Percentiles rank a stretch among this genome's conserved stretches.
These are phyloP conservation scores for Drosophila carrolli DNA, from an alignment of 1,140 invertebrate species.

Conservation along the genomic window DNA sequence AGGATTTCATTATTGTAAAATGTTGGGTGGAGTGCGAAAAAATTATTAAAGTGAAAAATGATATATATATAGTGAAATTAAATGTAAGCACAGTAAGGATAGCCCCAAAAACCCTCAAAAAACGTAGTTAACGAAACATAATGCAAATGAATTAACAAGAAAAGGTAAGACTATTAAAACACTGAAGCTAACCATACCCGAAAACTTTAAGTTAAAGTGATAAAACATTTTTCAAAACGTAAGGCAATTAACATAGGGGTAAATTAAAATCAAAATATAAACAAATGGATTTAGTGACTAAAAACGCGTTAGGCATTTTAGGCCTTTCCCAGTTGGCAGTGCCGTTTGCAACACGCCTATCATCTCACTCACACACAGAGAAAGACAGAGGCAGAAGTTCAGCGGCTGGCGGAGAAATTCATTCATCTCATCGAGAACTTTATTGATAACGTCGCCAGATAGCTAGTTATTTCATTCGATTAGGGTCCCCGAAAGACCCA, in stretches of 20 bases:
- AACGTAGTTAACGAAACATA: no score
- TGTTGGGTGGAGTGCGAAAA: neutral
- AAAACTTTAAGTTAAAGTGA: no score
- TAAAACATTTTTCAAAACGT: neutral
- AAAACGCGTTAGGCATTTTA: constrained; percentile 28
- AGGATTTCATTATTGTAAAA: neutral
- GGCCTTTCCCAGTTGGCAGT: constrained; percentile 49
- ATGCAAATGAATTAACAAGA: neutral
- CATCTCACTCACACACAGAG: constrained; percentile 82
- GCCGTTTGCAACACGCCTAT: constrained; percentile 66
- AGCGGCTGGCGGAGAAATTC: constrained; percentile 68
- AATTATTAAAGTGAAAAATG: constrained; percentile 1
- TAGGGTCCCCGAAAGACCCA: constrained; percentile 64
- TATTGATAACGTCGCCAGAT: constrained; percentile 67
- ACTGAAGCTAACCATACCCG: no score
- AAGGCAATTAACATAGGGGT: no score
- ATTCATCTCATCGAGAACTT: constrained; percentile 63
- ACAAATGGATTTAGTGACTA: constrained; percentile 2
- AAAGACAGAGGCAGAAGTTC: constrained; percentile 63
- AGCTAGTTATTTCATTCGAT: constrained; percentile 76
- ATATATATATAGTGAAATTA: neutral
- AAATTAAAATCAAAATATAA: neutral
- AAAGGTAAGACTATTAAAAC: constrained; percentile 9
- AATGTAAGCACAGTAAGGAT: neutral
- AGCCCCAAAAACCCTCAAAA: neutral